Conservation (phyloP, 2,113 vertebrate species). For the mouse (Mus musculus) region GRCm39 chrX:138711501-138712000, state of each 20-base stretch:
- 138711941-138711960: conserved; percentile 44
- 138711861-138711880: conserved; percentile 55
- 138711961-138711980: not conserved
- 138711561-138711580: not conserved
- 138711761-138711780: not conserved
- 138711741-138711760: not conserved
- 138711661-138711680: conserved; percentile 30
- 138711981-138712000: not conserved
- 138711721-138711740: not conserved
- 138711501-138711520: not conserved
- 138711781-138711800: conserved; percentile 24
- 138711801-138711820: conserved; percentile 8
- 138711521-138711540: not conserved
- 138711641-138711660: not conserved
- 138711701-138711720: conserved; percentile 13
- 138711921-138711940: conserved; percentile 65
- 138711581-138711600: conserved; percentile 38
- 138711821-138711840: conserved; percentile 24
- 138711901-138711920: conserved; percentile 41
- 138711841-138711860: conserved; percentile 38
- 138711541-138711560: not conserved
- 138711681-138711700: not conserved
- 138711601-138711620: not conserved
- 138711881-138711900: not conserved
- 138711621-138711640: not conserved